Evolutionary conservation across 2,113 vertebrate genomes (phyloP).

Genomic region (Petrocephalus microphthalmus): DNA sequence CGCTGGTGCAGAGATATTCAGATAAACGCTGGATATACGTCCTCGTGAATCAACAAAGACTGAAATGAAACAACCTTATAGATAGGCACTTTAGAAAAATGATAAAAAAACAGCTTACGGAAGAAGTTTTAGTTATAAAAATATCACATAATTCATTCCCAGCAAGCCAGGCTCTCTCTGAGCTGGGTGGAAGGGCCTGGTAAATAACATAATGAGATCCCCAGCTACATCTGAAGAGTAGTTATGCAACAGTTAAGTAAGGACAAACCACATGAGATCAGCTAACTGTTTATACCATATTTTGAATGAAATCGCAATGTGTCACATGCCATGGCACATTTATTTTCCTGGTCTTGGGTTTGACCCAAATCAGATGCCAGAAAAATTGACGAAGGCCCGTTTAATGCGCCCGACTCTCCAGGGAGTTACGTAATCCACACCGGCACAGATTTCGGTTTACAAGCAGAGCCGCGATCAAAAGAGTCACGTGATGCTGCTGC

Average conservation of each 20-base stretch:
- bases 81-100: neutral
- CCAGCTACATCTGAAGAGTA: neutral
- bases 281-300: neutral
- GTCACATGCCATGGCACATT: neutral
- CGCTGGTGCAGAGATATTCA: neutral
- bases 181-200: neutral
- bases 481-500: neutral
- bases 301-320: neutral
- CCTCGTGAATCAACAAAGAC: neutral
- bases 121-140: neutral
- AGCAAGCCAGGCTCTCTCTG: neutral
- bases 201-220: slow-evolving; percentile 4
- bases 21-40: neutral
- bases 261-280: neutral
- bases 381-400: neutral
- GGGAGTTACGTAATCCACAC: neutral
- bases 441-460: slow-evolving; percentile 2
- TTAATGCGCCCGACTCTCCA: neutral
- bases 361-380: neutral
- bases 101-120: neutral
- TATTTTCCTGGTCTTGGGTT: slow-evolving; percentile 1
- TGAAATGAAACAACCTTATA: neutral
- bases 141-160: neutral
- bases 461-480: neutral
- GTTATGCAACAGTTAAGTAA: neutral